Evolutionary conservation across 2,113 vertebrate genomes (phyloP).

Genomic region (human (Homo sapiens)): GRCh38 chr2:20669501-20670000

Average conservation of each 20-base stretch:
- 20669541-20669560: background rate
- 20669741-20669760: background rate
- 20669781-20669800: background rate
- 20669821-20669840: background rate
- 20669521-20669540: background rate
- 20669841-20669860: background rate
- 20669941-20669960: background rate
- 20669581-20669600: background rate
- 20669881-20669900: background rate
- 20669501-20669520: background rate
- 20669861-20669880: background rate
- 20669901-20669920: background rate
- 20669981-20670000: background rate
- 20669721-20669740: background rate
- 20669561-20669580: rapidly evolving
- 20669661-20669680: background rate
- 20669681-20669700: background rate
- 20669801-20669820: background rate
- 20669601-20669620: rapidly evolving
- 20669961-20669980: background rate
- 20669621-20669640: background rate
- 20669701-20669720: background rate
- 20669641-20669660: too few relatives aligned
- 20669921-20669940: background rate
- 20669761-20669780: background rate